These are phyloP conservation scores for Parelbella ahira DNA, from an alignment of 2,888 invertebrate species.

Conservation along the genomic window DNA sequence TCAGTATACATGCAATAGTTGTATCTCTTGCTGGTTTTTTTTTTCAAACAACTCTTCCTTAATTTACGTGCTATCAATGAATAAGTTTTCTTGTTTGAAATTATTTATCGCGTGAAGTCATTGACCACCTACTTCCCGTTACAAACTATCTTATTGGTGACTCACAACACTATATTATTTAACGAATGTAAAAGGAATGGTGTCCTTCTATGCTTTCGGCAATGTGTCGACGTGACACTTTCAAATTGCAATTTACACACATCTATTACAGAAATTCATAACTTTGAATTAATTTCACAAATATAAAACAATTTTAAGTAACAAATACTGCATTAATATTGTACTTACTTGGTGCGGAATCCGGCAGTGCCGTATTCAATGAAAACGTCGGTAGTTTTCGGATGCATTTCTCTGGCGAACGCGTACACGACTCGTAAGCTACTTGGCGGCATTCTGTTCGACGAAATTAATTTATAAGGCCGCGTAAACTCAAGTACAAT, in stretches of 20 bases:
- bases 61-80: slow-evolving; percentile 18
- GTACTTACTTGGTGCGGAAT: slow-evolving; percentile 88
- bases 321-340: slow-evolving; percentile 36
- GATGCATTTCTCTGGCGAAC: slow-evolving; percentile 89
- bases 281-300: slow-evolving; percentile 34
- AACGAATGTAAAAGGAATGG: slow-evolving; percentile 35
- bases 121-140: slow-evolving; percentile 75
- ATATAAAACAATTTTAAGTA: slow-evolving; percentile 34
- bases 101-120: slow-evolving; percentile 53
- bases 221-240: slow-evolving; percentile 39
- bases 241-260: slow-evolving; percentile 26
- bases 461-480: slow-evolving; percentile 70
- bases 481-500: slow-evolving; percentile 65
- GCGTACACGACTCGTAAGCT: slow-evolving; percentile 85
- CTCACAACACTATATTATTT: slow-evolving; percentile 44
- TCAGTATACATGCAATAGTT: slow-evolving; percentile 26
- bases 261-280: slow-evolving; percentile 31
- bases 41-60: too few relatives aligned
- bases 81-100: slow-evolving; percentile 46
- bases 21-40: slow-evolving; percentile 4
- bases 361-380: slow-evolving; percentile 93
- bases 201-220: slow-evolving; percentile 29
- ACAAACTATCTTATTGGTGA: slow-evolving; percentile 62
- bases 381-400: slow-evolving; percentile 83
- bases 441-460: slow-evolving; percentile 76